Evolutionary conservation across 2,113 vertebrate species (phyloP).

Genomic region (Nycticorax nycticorax): DNA sequence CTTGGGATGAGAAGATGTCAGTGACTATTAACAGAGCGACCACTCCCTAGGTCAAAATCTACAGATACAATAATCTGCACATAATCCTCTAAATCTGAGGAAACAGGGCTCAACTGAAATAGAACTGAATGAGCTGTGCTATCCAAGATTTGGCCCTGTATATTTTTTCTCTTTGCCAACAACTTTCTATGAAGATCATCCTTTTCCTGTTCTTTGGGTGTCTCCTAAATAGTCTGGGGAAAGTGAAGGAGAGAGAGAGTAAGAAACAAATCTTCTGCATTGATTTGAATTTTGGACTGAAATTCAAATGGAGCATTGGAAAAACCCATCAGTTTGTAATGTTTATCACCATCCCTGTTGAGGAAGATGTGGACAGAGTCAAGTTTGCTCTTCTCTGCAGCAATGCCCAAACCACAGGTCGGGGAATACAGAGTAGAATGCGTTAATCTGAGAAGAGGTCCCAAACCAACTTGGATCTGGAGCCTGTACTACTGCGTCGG

Average conservation of each 20-base stretch:
- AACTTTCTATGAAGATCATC: not conserved
- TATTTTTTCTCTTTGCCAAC: not conserved
- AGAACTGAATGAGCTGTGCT: not conserved
- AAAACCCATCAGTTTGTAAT: not conserved
- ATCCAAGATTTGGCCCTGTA: not conserved
- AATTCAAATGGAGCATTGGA: not conserved
- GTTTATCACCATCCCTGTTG: rapidly evolving
- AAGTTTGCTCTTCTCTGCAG: not conserved
- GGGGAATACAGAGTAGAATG: not conserved
- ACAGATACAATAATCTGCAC: not conserved
- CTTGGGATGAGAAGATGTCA: not conserved
- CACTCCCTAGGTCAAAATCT: not conserved
- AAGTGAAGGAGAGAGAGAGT: not conserved
- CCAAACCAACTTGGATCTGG: not conserved
- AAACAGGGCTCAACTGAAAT: not conserved
- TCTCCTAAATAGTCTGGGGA: not conserved
- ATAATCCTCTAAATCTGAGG: not conserved
- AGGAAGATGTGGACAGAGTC: not conserved
- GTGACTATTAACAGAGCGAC: not conserved
- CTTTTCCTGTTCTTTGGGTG: not conserved
- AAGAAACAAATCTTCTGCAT: not conserved
- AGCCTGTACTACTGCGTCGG: not conserved
- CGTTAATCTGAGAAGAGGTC: not conserved
- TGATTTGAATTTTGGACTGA: not conserved
- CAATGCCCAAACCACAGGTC: not conserved